Base-by-base conservation (phyloP, 2,113 vertebrate genomes). In the Lepisosteus oculatus region DNA sequence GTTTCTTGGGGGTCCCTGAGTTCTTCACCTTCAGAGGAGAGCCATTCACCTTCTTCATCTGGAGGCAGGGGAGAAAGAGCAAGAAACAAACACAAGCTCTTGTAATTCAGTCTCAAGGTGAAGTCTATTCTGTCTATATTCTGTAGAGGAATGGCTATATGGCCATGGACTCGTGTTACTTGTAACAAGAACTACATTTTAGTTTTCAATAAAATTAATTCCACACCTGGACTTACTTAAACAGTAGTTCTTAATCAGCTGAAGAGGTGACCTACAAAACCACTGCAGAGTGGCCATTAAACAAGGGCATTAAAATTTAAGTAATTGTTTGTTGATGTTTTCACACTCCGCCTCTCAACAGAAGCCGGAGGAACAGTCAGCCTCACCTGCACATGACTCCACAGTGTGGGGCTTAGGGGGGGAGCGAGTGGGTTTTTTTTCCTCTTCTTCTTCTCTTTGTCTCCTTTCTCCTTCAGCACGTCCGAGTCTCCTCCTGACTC, bases 11-110 rank as follows among this genome's bases (percentile, higher is more conserved):
- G 67, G 89, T 91, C 80, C 94, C 95, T 0, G 93, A 91, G 78
- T 95, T 97, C 83, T 98, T 98, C 15, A 97, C 73, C 74, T 98
- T 97, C 59, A 98, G 87, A 0, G 95, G 94, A 1, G 95, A 95
- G 11, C 92, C 90, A 65, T 93, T 94, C 72, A 95, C 86, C 77
- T 98, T 97, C 85, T 97, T 94, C 72, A 93, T 83, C 72, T 72
- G 15, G 55, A 68, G 3, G 65, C 3, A 66, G 3, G 69, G 43
- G 43, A 43, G 12, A 72, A 51, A 7, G 7, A 67, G 6, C 44
- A 12, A 57, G 69, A 57, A 77, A 82, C 15, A 72, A 15, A 83
- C n/a, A 70, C 2, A 56, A 75, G 3, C 71, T 8, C 2, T 14
- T 11, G 41, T 17, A 7, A 3, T 1, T 64, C 43, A 43, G 3